Evolutionary conservation across 1,140 invertebrate species (phyloP).

Genomic region (Berghia stephanieae): DNA sequence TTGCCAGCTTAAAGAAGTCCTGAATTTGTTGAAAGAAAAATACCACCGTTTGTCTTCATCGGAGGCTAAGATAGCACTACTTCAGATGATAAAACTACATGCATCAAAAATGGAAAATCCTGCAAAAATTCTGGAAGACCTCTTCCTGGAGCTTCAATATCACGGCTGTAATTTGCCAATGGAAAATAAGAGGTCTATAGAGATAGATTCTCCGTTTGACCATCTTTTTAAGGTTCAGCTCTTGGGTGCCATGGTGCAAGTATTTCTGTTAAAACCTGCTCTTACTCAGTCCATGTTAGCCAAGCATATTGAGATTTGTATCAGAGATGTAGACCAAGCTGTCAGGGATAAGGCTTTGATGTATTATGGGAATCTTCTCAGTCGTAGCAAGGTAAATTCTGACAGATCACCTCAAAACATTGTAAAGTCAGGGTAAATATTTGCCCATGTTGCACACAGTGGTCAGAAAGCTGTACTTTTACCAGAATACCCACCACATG

Average conservation of each 20-base stretch:
- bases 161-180: too few relatives aligned
- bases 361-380: not conserved
- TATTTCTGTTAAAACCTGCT: constrained; percentile 7
- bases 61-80: not conserved
- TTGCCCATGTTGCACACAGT: too few relatives aligned
- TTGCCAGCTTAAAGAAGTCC: not conserved
- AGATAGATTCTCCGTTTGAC: too few relatives aligned
- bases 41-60: not conserved
- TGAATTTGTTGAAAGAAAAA: constrained; percentile 6
- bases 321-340: not conserved
- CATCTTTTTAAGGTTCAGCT: constrained; percentile 1
- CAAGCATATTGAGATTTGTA: constrained; percentile 19
- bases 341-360: constrained; percentile 14
- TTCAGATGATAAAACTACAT: constrained; percentile 17
- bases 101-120: not conserved
- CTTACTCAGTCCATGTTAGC: constrained; percentile 12
- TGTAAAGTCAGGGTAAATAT: too few relatives aligned
- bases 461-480: too few relatives aligned
- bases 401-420: too few relatives aligned
- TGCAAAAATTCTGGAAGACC: constrained; percentile 3
- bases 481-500: too few relatives aligned
- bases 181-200: too few relatives aligned
- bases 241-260: constrained; percentile 14
- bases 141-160: too few relatives aligned
- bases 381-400: not conserved